Evolutionary conservation across 2,888 invertebrate genomes (phyloP), one percentile per base, ranked within the genome.

Genomic region (Tribolium freemani): DNA sequence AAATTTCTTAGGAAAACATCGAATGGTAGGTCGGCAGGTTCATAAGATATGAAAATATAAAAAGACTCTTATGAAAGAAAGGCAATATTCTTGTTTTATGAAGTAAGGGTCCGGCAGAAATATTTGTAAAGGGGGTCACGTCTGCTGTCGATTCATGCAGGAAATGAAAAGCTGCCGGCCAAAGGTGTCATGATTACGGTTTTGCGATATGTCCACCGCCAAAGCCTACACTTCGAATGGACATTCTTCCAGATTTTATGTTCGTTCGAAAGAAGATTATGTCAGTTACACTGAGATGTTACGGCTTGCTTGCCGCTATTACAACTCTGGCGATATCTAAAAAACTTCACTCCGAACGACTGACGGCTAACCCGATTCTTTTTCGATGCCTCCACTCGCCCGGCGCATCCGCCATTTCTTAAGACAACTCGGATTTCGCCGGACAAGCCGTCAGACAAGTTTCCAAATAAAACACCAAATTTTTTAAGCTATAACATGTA

Each of bases 141-240:
- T 69, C 73, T 73, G 66, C 54, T 66, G 73, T 63, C 73, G 73
- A 73, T 66, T 69, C 69, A 61, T 69, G 60, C 57, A 69, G 72
- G 75, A 72, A 72, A 75, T 72, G 72, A 75, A 75, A 75, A 69
- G 72, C 67, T 61, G 57, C 63, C 63, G 72, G 72, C 50, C 71
- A 69, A 72, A 75, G 73, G 71, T 75, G 75, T 73, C 71, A 61
- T 69, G 75, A 73, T 75, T 75, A 71, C 67, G 64, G 69, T 70
- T 73, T 73, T 71, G 72, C 71, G 71, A 73, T 75, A 75, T 75
- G 75, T 75, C 75, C 69, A 60, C 67, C 66, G 64, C 51, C 48
- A 66, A 54, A 60, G 61, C 58, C 48, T 63, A 56, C 54, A 10
- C 63, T 61, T 13, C 21, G 60, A 63, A 71, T 57, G 69, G 54